A percentile compares a stretch with the other conserved stretches of the same genome.
phyloP scores from a whole-genome alignment of 2,113 vertebrate genomes.

The Nicator chloris region DNA sequence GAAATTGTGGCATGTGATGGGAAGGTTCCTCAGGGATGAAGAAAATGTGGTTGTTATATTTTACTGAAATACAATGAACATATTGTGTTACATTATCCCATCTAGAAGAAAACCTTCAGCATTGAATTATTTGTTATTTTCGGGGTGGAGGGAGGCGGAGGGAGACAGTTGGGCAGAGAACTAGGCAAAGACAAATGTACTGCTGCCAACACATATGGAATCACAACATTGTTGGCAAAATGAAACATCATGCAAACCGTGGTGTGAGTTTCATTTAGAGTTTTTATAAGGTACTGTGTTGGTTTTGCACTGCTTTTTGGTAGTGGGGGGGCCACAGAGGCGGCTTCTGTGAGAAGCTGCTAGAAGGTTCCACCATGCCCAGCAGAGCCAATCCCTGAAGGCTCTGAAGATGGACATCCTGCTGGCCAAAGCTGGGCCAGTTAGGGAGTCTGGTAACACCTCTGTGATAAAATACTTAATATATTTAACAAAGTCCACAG shows the following conservation, averaged over 20 bases:
- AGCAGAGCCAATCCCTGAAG: background rate
- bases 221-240: background rate
- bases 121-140: conserved; percentile 1
- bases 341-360: background rate
- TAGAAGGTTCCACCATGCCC: background rate
- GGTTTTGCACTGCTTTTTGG: background rate
- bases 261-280: background rate
- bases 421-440: background rate
- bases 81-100: background rate
- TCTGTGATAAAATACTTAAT: no score
- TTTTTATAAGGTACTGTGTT: background rate
- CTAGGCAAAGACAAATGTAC: background rate
- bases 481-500: no score
- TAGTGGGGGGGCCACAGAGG: fast-evolving
- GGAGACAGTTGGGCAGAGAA: background rate
- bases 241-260: background rate
- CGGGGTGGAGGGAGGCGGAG: background rate
- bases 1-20: background rate
- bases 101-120: background rate
- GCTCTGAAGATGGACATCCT: background rate
- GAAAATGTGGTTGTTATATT: background rate
- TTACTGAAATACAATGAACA: background rate
- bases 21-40: background rate
- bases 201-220: conserved; percentile 39
- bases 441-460: background rate